Conservation (phyloP, 53 echinoderm and acorn worm species). For the Mesocentrotus franciscanus region DNA sequence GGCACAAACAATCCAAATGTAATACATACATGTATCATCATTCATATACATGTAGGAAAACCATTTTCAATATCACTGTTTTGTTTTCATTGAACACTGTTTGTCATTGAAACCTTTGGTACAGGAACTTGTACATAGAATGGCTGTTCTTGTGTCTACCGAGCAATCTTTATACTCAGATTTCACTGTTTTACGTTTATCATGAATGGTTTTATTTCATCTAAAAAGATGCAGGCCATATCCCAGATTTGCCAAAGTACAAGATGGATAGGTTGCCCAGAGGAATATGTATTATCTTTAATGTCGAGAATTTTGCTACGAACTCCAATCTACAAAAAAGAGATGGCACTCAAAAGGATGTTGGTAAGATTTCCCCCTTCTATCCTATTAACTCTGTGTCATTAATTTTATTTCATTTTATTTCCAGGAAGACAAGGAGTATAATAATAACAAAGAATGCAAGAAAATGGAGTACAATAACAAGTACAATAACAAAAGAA, state of each 20-base stretch:
- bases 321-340: neutral
- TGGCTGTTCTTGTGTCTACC: no score
- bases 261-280: slow-evolving; percentile 70
- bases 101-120: no score
- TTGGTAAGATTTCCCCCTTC: slow-evolving; percentile 45
- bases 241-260: slow-evolving; percentile 46
- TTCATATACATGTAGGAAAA: no score
- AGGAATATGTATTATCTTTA: slow-evolving; percentile 83
- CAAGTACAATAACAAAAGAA: no score
- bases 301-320: slow-evolving; percentile 65
- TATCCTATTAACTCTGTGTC: neutral
- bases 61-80: no score
- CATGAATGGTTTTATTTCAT: neutral
- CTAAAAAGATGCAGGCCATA: neutral
- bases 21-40: no score
- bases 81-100: no score
- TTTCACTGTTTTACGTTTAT: no score
- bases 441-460: neutral
- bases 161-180: no score
- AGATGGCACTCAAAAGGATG: slow-evolving; percentile 69
- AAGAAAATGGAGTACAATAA: neutral
- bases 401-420: neutral
- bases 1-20: no score
- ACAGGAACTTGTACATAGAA: no score
- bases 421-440: neutral